Base-by-base conservation (phyloP, 1,140 invertebrate species). In the Lasioglossum albipes region DNA sequence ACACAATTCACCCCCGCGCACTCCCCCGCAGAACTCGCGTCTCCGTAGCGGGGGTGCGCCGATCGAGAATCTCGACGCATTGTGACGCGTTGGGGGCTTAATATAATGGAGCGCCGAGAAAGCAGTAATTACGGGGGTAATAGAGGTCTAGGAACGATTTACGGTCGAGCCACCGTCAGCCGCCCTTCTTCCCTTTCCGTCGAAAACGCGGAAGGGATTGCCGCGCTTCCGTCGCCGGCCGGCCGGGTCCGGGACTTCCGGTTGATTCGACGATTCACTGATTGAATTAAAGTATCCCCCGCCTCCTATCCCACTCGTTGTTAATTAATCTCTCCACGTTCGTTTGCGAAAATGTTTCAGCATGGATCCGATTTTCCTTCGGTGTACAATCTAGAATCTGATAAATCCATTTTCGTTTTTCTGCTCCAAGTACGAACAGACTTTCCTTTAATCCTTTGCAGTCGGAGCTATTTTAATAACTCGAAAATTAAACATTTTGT, bases 61-160 rank as follows among this genome's bases (percentile, higher is more conserved):
- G 67, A 72, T 68, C 73, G 36, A 67, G 76, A 84, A 77, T 84
- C 76, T 79, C 82, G 62, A 84, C 82, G 76, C 65, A 84, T 75
- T 75, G 79, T 84, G 79, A 84, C 82, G 73, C 80, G 75, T 62
- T 49, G 31, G 80, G 45, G 69, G 68, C 69, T 84, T 84, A 82
- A 84, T 84, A 84, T 84, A 82, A 86, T 86, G 79, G 79, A 75
- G 71, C 62, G 75, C 71, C 68, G 72, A 84, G 82, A 77, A 84
- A 81, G 78, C 67, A 79, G 83, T 84, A 86, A 86, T 86, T 84
- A 82, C 79, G 64, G n/a, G 71, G 45, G 82, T 70, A 85, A 85
- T 84, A 70, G 79, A 77, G 79, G 82, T 81, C 71, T 82, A 82
- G 84, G 71, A 86, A 86, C 79, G 83, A 84, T 86, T 86, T 82